Evolutionary conservation across 53 echinoderm and acorn worm species (phyloP).

Genomic region (Echinometra lucunter): DNA sequence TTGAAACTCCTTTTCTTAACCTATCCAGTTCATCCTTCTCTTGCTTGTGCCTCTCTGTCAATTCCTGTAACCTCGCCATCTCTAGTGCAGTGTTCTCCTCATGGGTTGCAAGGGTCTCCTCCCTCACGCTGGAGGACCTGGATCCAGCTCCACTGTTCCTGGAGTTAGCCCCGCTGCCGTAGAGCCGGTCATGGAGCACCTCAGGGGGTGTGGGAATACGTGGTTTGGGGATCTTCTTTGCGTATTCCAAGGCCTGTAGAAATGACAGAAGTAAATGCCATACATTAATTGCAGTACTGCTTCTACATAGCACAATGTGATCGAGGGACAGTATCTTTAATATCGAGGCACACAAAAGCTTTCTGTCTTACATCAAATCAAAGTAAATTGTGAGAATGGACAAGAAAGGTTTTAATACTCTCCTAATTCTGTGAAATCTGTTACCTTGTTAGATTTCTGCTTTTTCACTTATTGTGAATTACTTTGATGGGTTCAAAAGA

Average conservation of each 20-base stretch:
- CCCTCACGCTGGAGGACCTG: slow-evolving; percentile 16
- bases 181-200: slow-evolving; percentile 81
- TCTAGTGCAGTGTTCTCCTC: slow-evolving; percentile 75
- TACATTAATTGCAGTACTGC: not conserved
- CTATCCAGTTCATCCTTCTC: slow-evolving; percentile 86
- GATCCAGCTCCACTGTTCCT: not conserved
- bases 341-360: too few species aligned
- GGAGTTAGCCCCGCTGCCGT: slow-evolving; percentile 73
- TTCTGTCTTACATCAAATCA: too few species aligned
- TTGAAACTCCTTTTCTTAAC: slow-evolving; percentile 60
- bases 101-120: slow-evolving; percentile 6
- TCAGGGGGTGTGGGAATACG: slow-evolving; percentile 85
- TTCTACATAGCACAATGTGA: not conserved
- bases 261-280: not conserved
- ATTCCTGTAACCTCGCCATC: slow-evolving; percentile 84
- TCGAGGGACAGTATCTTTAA: not conserved
- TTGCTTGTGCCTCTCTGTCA: slow-evolving; percentile 82
- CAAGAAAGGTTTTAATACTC: too few species aligned
- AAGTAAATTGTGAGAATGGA: too few species aligned
- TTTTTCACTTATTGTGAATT: too few species aligned
- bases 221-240: slow-evolving; percentile 86
- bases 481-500: too few species aligned
- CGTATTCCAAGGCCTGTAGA: slow-evolving; percentile 85
- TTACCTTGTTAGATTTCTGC: too few species aligned
- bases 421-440: too few species aligned